Percentiles rank a stretch among this genome's conserved stretches.
Conservation (phyloP, 1,140 invertebrate genomes). For the Cyclargus thomasi region DNA sequence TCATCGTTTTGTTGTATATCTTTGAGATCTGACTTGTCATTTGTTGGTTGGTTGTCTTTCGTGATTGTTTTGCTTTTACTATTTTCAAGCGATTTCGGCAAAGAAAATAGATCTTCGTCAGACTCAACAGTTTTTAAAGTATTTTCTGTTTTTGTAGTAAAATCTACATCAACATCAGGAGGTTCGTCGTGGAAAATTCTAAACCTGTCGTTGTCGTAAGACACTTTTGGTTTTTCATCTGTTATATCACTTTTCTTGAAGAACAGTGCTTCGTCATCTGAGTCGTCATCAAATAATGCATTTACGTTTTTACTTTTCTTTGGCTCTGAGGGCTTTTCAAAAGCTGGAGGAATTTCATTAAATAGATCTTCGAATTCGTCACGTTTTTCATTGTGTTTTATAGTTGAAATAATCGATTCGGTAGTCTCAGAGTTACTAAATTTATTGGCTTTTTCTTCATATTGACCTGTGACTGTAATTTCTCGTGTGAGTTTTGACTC, state of each 20-base stretch:
- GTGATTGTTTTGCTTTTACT: conserved; percentile 3
- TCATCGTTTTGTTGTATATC: neutral
- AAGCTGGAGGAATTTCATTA: conserved; percentile 49
- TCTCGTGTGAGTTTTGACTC: neutral
- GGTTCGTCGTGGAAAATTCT: conserved; percentile 64
- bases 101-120: conserved; percentile 19
- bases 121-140: conserved; percentile 9
- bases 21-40: neutral
- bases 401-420: neutral
- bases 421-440: neutral
- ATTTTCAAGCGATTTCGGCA: conserved; percentile 15
- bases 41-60: neutral
- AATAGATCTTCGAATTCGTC: conserved; percentile 38
- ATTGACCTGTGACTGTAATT: neutral
- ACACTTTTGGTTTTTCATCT: conserved; percentile 45
- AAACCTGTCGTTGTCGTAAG: conserved; percentile 38
- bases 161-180: conserved; percentile 56
- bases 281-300: conserved; percentile 65
- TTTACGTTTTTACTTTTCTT: conserved; percentile 65
- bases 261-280: conserved; percentile 60
- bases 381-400: conserved; percentile 14
- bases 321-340: conserved; percentile 56
- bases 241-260: conserved; percentile 54
- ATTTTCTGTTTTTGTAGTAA: conserved; percentile 33
- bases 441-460: neutral